These are phyloP conservation scores for Zeus faber DNA, from an alignment of 2,113 vertebrate genomes.

Conservation along the genomic window DNA sequence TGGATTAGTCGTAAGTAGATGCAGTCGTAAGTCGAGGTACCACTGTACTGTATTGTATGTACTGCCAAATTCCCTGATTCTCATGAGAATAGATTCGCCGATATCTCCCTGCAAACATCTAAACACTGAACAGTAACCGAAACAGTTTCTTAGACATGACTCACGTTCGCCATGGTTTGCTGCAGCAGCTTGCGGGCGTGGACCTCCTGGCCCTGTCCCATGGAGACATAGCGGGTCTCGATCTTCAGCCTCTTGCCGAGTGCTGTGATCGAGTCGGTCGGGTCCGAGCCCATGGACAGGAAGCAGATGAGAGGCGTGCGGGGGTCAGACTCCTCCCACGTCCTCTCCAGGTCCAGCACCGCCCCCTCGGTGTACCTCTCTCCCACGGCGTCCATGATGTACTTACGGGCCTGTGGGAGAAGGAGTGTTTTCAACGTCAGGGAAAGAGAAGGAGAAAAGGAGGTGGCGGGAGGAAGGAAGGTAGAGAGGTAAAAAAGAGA, in stretches of 20 bases:
- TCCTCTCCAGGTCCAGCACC: slow-evolving; percentile 88
- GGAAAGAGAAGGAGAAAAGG: not conserved
- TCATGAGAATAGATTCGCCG: too few relatives aligned
- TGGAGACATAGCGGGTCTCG: slow-evolving; percentile 89
- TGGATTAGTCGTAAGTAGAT: too few relatives aligned
- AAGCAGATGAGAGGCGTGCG: slow-evolving; percentile 91
- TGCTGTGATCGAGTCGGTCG: slow-evolving; percentile 89
- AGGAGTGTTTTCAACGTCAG: slow-evolving; percentile 8
- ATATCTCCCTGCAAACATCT: too few relatives aligned
- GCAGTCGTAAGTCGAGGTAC: too few relatives aligned
- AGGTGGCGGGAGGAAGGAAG: not conserved
- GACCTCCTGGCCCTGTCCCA: slow-evolving; percentile 94
- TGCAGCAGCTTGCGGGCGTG: slow-evolving; percentile 90
- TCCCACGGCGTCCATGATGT: slow-evolving; percentile 86
- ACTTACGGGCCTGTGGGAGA: slow-evolving; percentile 86
- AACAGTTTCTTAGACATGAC: too few relatives aligned
- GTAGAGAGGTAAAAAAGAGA: not conserved
- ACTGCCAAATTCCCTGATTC: too few relatives aligned
- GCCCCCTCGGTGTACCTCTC: slow-evolving; percentile 87
- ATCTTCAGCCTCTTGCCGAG: slow-evolving; percentile 86
- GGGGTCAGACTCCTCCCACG: slow-evolving; percentile 90
- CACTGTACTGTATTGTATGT: too few relatives aligned
- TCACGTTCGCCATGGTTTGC: slow-evolving; percentile 88
- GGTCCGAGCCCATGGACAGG: slow-evolving; percentile 95
- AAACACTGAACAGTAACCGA: too few relatives aligned